These are phyloP conservation scores for Phylloscopus trochiloides DNA, from an alignment of 2,113 vertebrate species.

Conservation along the genomic window DNA sequence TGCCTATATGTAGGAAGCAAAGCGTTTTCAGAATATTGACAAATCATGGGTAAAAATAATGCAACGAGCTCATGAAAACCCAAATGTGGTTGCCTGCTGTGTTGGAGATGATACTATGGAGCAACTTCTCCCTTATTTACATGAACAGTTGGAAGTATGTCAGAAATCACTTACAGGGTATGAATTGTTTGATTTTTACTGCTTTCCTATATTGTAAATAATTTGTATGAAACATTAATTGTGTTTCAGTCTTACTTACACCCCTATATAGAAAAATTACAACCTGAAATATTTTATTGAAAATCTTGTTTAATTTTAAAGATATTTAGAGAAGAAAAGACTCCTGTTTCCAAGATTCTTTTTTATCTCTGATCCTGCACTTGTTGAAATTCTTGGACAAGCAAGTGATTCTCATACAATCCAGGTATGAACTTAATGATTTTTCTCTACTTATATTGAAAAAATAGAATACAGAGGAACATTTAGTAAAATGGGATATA, in stretches of 20 bases:
- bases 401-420: slow-evolving; percentile 83
- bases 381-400: slow-evolving; percentile 83
- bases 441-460: background rate
- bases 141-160: slow-evolving; percentile 78
- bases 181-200: background rate
- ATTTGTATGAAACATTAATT: background rate
- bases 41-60: slow-evolving; percentile 80
- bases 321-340: slow-evolving; percentile 81
- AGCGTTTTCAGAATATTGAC: slow-evolving; percentile 80
- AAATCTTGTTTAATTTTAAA: slow-evolving; percentile 49
- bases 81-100: slow-evolving; percentile 77
- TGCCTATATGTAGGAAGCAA: slow-evolving; percentile 73
- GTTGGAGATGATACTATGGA: slow-evolving; percentile 79
- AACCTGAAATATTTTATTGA: background rate
- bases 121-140: slow-evolving; percentile 75
- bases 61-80: slow-evolving; percentile 75
- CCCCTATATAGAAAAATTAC: background rate
- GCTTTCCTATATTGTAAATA: background rate
- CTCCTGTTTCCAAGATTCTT: slow-evolving; percentile 81
- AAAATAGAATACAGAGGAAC: background rate
- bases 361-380: slow-evolving; percentile 81
- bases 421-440: slow-evolving; percentile 61
- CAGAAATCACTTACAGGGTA: slow-evolving; percentile 83
- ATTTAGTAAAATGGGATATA: background rate
- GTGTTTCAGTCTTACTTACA: background rate